Conservation (phyloP, 2,797 vertebrate species). For the Caiman crocodilus region DNA sequence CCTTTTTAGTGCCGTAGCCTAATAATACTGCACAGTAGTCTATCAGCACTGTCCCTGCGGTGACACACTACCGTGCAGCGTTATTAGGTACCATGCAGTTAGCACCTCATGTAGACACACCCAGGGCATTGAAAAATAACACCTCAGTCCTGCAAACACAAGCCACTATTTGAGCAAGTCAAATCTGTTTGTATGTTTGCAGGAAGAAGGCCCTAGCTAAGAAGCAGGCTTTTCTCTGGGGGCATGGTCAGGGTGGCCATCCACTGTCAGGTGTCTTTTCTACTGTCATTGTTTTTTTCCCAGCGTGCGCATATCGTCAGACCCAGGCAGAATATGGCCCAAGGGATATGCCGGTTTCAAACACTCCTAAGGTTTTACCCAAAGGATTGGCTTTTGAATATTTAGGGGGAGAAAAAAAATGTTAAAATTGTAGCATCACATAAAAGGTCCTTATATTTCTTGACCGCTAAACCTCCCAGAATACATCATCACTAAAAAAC, state of each 20-base stretch:
- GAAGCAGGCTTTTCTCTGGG: conserved; percentile 1
- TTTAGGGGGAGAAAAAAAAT: neutral
- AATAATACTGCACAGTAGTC: no score
- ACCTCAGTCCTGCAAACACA: conserved; percentile 58
- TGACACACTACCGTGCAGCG: no score
- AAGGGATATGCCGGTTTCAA: neutral
- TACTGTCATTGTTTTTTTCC: neutral
- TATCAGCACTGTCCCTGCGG: no score
- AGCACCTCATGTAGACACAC: no score
- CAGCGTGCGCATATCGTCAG: neutral
- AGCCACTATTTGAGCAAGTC: conserved; percentile 22
- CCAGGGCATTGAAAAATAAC: neutral
- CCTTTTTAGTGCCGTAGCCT: no score
- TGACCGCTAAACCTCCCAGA: neutral
- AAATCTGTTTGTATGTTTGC: conserved; percentile 59
- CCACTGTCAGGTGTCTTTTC: neutral
- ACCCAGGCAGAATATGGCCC: neutral
- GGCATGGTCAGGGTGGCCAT: neutral
- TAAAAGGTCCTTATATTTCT: neutral
- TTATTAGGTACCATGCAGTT: no score
- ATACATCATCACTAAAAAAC: neutral
- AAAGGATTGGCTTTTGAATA: neutral
- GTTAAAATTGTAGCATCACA: accelerated
- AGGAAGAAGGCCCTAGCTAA: conserved; percentile 24
- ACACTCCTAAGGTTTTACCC: neutral